phyloP scores from a whole-genome alignment of 92 coral and sea anemone genomes.

The Porites cylindrica region DNA sequence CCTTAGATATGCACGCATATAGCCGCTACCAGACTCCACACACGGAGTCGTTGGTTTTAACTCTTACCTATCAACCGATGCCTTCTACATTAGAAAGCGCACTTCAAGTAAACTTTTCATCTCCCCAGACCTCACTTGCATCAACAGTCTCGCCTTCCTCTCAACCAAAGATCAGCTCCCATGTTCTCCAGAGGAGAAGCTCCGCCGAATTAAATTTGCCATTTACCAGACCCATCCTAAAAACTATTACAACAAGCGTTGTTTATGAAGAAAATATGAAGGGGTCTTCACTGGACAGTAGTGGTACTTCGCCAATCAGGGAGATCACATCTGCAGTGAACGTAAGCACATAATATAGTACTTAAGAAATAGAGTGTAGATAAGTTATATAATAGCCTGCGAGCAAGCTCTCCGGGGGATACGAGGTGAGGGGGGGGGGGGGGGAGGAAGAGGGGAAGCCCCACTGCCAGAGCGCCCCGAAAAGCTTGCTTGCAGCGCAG shows the following conservation, averaged over 20 bases:
- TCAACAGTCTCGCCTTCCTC: background rate
- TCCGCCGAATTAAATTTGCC: background rate
- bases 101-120: background rate
- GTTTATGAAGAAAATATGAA: background rate
- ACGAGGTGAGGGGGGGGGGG: too few species aligned
- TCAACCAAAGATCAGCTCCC: background rate
- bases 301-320: background rate
- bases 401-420: too few species aligned
- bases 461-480: too few species aligned
- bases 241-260: background rate
- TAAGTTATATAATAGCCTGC: too few species aligned
- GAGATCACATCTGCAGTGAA: background rate
- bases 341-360: constrained; percentile 5
- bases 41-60: too few species aligned
- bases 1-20: too few species aligned
- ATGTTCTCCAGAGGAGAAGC: background rate
- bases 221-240: background rate
- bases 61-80: background rate
- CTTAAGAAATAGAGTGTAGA: too few species aligned
- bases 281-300: background rate
- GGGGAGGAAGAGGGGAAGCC: too few species aligned
- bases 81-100: background rate
- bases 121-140: background rate
- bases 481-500: too few species aligned
- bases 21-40: too few species aligned